Evolutionary conservation across 2,888 invertebrate genomes (phyloP).

Genomic region (Nemurella pictetii): DNA sequence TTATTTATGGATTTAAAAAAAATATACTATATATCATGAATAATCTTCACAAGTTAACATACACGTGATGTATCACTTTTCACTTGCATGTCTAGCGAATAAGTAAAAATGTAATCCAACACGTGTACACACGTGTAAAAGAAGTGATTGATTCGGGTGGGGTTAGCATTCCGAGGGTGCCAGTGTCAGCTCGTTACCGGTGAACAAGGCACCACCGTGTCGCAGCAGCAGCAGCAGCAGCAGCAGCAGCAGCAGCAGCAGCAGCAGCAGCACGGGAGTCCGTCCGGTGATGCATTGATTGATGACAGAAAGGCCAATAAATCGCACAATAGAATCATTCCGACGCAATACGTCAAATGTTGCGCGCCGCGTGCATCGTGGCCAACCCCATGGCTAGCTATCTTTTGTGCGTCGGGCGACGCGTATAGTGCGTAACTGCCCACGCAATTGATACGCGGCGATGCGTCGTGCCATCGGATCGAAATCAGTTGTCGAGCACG

Average conservation of each 20-base stretch:
- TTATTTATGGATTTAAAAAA: neutral
- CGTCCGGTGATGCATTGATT: slow-evolving; percentile 6
- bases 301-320: neutral
- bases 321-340: slow-evolving; percentile 21
- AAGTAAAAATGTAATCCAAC: neutral
- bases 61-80: neutral
- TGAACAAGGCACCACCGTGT: neutral
- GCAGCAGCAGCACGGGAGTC: too few relatives aligned
- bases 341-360: slow-evolving; percentile 1
- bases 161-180: neutral
- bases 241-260: too few relatives aligned
- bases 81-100: neutral
- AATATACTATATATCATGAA: too few relatives aligned
- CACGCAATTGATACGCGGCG: neutral
- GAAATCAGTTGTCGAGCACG: neutral
- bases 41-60: neutral
- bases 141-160: neutral
- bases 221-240: neutral
- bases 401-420: neutral
- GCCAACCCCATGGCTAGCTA: too few relatives aligned
- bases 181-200: neutral
- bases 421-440: neutral
- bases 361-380: neutral
- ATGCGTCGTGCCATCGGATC: neutral
- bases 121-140: neutral